A percentile compares a stretch with the other conserved stretches of the same genome.
Conservation (phyloP, 2,888 invertebrate genomes). For the Pachliopta kotzebuea region DNA sequence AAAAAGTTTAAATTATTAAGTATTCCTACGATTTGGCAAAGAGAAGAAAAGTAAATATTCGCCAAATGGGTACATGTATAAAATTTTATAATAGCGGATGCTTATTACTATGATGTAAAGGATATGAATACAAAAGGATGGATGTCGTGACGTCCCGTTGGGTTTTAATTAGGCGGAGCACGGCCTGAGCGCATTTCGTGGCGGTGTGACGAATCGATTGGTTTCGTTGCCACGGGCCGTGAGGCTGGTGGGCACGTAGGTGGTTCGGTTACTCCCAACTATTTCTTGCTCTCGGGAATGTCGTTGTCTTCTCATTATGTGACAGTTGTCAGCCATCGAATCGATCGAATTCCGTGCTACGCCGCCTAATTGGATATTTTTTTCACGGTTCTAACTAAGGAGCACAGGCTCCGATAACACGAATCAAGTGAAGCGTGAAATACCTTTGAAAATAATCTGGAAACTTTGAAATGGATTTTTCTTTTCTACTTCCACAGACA, state of each 20-base stretch:
- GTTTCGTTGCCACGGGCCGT: constrained; percentile 61
- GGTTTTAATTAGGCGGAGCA: constrained; percentile 75
- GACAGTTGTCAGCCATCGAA: constrained; percentile 63
- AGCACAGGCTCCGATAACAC: constrained; percentile 42
- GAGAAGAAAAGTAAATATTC: too few species aligned
- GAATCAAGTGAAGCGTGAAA: constrained; percentile 23
- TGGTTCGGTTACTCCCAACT: constrained; percentile 65
- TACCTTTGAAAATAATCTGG: constrained; percentile 23
- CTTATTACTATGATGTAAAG: constrained; percentile 33
- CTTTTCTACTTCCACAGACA: constrained; percentile 26
- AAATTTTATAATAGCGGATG: not conserved
- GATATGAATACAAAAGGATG: constrained; percentile 48
- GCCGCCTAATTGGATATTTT: constrained; percentile 69
- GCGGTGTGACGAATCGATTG: constrained; percentile 72
- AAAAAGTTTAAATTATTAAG: too few species aligned
- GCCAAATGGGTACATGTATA: not conserved
- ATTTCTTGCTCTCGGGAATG: constrained; percentile 63
- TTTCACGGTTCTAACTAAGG: constrained; percentile 57
- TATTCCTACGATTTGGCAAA: too few species aligned
- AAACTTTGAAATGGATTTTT: constrained; percentile 27
- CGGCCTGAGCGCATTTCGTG: constrained; percentile 63
- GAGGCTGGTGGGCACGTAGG: constrained; percentile 63
- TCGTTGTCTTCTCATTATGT: constrained; percentile 71
- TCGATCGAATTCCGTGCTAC: constrained; percentile 62
- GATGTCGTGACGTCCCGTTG: constrained; percentile 69